Conservation (phyloP, 1,140 invertebrate genomes). For the Eubasilissa regina region DNA sequence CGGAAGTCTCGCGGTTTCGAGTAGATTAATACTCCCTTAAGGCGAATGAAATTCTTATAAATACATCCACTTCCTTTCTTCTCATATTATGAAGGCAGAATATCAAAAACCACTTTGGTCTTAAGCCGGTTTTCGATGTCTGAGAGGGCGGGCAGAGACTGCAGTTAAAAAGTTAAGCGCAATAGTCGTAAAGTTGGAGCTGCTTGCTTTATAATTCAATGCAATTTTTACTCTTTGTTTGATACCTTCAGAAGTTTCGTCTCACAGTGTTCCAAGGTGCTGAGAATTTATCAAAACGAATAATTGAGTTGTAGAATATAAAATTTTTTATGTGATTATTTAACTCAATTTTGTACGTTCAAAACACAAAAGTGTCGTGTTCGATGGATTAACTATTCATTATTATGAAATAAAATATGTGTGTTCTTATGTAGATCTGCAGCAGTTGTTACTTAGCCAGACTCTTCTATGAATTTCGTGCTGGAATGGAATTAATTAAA, state of each 20-base stretch:
- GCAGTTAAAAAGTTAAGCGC: conserved; percentile 36
- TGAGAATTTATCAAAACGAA: neutral
- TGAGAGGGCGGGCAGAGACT: neutral
- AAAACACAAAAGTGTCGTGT: too few species aligned
- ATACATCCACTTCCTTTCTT: conserved; percentile 18
- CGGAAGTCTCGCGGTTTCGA: neutral
- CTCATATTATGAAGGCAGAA: neutral
- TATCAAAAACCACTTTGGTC: conserved; percentile 10
- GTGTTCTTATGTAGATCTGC: too few species aligned
- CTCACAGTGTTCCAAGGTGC: neutral
- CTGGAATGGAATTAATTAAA: too few species aligned
- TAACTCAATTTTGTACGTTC: too few species aligned
- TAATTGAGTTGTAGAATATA: too few species aligned
- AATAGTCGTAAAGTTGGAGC: conserved; percentile 31
- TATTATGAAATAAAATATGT: too few species aligned
- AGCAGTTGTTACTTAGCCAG: too few species aligned
- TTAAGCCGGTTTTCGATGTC: conserved; percentile 6
- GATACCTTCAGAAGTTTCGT: neutral
- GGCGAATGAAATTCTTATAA: conserved; percentile 30
- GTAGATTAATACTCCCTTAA: neutral
- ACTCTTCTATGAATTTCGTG: too few species aligned
- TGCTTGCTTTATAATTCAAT: conserved; percentile 24
- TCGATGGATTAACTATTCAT: too few species aligned
- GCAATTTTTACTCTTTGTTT: conserved; percentile 16
- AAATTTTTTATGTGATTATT: too few species aligned